A percentile compares a stretch with the other conserved stretches of the same genome.
These are phyloP conservation scores for Drosophila quinaria DNA, from an alignment of 2,888 invertebrate genomes.

Conservation along the genomic window DNA sequence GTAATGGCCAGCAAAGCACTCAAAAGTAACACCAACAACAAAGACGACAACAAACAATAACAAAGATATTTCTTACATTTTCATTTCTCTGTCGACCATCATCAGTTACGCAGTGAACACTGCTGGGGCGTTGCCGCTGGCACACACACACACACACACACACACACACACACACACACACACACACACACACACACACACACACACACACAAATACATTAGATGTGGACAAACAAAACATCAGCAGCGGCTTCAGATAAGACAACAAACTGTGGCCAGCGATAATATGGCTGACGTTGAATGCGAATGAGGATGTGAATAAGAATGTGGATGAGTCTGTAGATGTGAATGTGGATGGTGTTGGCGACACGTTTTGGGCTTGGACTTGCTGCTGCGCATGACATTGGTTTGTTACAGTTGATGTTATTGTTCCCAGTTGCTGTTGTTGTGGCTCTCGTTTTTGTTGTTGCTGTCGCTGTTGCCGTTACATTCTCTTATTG, in stretches of 20 bases:
- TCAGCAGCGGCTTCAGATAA: conserved; percentile 70
- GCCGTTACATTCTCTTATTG: conserved; percentile 34
- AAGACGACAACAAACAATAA: conserved; percentile 68
- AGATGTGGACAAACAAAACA: conserved; percentile 49
- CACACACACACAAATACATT: conserved; percentile 35
- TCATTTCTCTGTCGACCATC: conserved; percentile 55
- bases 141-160: too few relatives aligned
- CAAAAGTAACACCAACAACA: conserved; percentile 73
- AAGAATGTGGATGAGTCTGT: background rate
- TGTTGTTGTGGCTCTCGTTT: conserved; percentile 13
- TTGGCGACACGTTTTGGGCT: conserved; percentile 78
- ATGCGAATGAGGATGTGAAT: background rate
- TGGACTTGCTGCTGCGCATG: conserved; percentile 66
- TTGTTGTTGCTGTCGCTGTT: conserved; percentile 20
- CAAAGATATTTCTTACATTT: conserved; percentile 72
- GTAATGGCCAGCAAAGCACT: conserved; percentile 73
- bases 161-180: too few relatives aligned
- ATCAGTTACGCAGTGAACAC: conserved; percentile 47
- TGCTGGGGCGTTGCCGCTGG: conserved; percentile 59
- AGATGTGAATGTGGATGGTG: background rate
- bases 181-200: conserved; percentile 34
- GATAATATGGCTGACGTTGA: conserved; percentile 64
- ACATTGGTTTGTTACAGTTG: conserved; percentile 58
- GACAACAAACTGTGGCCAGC: conserved; percentile 77
- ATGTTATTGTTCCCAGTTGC: conserved; percentile 17